Conservation (phyloP, 2,797 vertebrate genomes). For the Poliocrania exsul region DNA sequence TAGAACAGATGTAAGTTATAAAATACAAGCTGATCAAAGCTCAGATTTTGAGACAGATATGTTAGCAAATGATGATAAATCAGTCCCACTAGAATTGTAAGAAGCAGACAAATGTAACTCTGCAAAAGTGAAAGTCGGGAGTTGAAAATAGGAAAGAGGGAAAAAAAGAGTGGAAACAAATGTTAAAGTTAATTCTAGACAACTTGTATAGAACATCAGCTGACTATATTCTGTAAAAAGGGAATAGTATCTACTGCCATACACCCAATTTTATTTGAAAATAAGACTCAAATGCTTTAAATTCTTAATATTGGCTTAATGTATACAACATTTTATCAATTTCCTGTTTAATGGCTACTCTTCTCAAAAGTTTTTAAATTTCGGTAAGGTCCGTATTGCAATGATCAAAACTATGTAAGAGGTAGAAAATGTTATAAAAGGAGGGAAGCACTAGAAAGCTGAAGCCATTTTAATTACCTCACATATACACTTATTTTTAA, state of each 20-base stretch:
- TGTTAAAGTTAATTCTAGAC: constrained; percentile 85
- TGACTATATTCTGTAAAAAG: constrained; percentile 70
- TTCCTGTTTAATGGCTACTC: background rate
- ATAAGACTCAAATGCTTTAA: constrained; percentile 25
- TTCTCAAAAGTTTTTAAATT: background rate
- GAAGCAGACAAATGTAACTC: constrained; percentile 92
- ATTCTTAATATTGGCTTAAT: constrained; percentile 36
- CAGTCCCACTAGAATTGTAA: constrained; percentile 93
- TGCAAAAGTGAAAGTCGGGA: constrained; percentile 80
- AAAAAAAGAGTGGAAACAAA: constrained; percentile 77
- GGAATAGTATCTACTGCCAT: constrained; percentile 76
- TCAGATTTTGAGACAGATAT: constrained; percentile 92
- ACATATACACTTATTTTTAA: background rate
- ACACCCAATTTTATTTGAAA: constrained; percentile 73
- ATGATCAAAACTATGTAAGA: constrained; percentile 28
- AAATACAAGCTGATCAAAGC: constrained; percentile 99
- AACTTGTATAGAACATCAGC: constrained; percentile 80
- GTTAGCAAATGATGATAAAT: constrained; percentile 99
- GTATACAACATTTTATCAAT: background rate
- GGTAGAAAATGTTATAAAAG: background rate
- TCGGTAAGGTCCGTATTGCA: background rate
- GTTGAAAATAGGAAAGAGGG: constrained; percentile 36
- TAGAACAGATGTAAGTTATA: constrained; percentile 99
- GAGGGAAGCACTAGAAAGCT: background rate
- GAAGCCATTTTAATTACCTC: constrained; percentile 34